These are phyloP conservation scores for Pipa parva DNA, from an alignment of 2,113 vertebrate species.

Conservation along the genomic window DNA sequence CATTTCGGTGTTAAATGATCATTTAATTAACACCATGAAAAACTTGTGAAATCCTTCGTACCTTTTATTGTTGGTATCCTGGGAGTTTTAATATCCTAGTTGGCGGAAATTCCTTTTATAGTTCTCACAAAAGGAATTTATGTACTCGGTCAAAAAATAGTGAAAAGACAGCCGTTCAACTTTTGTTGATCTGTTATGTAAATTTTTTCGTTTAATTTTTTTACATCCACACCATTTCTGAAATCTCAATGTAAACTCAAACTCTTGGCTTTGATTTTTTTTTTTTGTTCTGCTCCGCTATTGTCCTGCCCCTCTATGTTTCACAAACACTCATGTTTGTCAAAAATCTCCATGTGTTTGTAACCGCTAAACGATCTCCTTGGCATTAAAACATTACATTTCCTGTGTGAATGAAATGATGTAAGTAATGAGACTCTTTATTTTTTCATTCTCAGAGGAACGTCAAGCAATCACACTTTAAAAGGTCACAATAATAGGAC, in stretches of 20 bases:
- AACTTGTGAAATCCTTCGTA: slow-evolving; percentile 67
- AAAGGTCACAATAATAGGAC: background rate
- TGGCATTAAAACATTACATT: slow-evolving; percentile 28
- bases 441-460: slow-evolving; percentile 7
- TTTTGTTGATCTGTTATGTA: slow-evolving; percentile 60
- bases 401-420: slow-evolving; percentile 37
- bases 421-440: slow-evolving; percentile 8
- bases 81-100: slow-evolving; percentile 69
- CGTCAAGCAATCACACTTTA: slow-evolving; percentile 26
- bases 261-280: too few relatives aligned
- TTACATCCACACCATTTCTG: slow-evolving; percentile 46
- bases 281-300: slow-evolving; percentile 41
- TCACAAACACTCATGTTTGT: slow-evolving; percentile 27
- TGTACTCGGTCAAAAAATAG: slow-evolving; percentile 60
- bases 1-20: slow-evolving; percentile 77
- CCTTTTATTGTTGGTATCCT: slow-evolving; percentile 69
- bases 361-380: slow-evolving; percentile 27
- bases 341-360: slow-evolving; percentile 36
- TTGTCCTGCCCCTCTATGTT: slow-evolving; percentile 25
- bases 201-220: slow-evolving; percentile 58
- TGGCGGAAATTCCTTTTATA: slow-evolving; percentile 58
- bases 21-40: slow-evolving; percentile 77
- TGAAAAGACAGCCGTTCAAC: slow-evolving; percentile 65
- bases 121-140: slow-evolving; percentile 58
- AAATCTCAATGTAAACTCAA: background rate